Conservation (phyloP, 2,888 invertebrate species). For the Drymonia ruficornis region DNA sequence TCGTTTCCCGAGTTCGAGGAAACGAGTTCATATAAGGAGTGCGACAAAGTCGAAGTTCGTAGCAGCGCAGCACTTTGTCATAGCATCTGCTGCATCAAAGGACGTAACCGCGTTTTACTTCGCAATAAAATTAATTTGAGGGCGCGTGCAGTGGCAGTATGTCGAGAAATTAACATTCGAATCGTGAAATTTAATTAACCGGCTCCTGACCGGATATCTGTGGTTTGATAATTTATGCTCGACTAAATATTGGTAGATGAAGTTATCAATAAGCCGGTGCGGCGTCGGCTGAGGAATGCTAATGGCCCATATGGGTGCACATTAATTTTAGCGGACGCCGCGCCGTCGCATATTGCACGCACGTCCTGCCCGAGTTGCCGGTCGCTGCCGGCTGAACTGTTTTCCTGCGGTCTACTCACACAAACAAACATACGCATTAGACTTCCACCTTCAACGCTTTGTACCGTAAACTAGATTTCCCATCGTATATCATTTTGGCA, state of each 20-base stretch:
- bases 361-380: conserved; percentile 12
- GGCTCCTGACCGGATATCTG: conserved; percentile 38
- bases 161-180: conserved; percentile 49
- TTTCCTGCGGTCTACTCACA: conserved; percentile 33
- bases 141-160: conserved; percentile 18
- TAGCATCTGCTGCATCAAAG: conserved; percentile 60
- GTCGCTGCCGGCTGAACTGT: conserved; percentile 30
- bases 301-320: conserved; percentile 63
- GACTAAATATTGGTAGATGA: conserved; percentile 65
- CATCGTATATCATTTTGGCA: conserved; percentile 31
- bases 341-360: conserved; percentile 33
- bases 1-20: conserved; percentile 59
- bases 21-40: conserved; percentile 63
- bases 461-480: conserved; percentile 22
- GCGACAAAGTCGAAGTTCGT: conserved; percentile 58
- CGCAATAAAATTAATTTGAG: conserved; percentile 50
- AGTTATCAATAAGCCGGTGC: conserved; percentile 58
- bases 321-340: conserved; percentile 59
- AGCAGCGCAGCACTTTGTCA: conserved; percentile 59
- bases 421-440: conserved; percentile 16
- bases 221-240: conserved; percentile 54
- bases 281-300: conserved; percentile 62
- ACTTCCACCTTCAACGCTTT: background rate
- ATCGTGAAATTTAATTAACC: conserved; percentile 53
- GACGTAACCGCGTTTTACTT: conserved; percentile 47